Evolutionary conservation across 2,797 vertebrate species (phyloP), one percentile per base, ranked within the genome.

Genomic region (Eleutherodactylus coqui): DNA sequence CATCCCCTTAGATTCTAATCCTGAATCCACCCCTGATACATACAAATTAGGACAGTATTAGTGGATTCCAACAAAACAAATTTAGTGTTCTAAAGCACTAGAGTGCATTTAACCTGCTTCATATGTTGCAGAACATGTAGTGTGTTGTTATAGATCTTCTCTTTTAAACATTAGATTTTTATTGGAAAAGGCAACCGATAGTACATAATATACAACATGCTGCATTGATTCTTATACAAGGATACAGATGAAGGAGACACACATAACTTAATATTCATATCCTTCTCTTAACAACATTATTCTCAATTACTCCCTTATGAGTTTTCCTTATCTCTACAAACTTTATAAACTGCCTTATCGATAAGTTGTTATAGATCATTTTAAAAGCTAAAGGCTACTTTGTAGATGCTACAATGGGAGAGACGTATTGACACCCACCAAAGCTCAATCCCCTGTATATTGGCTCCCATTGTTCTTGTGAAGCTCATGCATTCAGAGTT

Each of bases 361-460:
- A n/a, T n/a, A n/a, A n/a, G 29, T 51, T 21, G 29, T 36, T 1
- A 84, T 47, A 78, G 69, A 27, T 29, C n/a, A 51, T 62, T 38
- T 51, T 64, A 32, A 45, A 45, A 70, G 60, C 38, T 27, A 32
- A 38, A 78, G 10, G 29, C 49, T 16, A 10, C 8, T 60, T 19
- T 79, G 51, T 60, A 38, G 21, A 27, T 58, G 13, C 29, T 36
- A 60, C n/a, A 85, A 58, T 60, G 8, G 72, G 16, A 47, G 19
- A 72, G 29, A 19, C 60, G 11, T 27, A 41, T 62, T 47, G 19
- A 4, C 27, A 27, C 62, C 75, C 19, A 8, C 36, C 41, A 27
- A 73, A 60, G 38, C 62, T 70, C 55, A 67, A 72, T 72, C 77
- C 16, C 21, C 29, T 67, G 19, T 70, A 53, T 73, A 51, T 27